Conservation (phyloP, 2,888 invertebrate species). For the Drosophila paranaensis region DNA sequence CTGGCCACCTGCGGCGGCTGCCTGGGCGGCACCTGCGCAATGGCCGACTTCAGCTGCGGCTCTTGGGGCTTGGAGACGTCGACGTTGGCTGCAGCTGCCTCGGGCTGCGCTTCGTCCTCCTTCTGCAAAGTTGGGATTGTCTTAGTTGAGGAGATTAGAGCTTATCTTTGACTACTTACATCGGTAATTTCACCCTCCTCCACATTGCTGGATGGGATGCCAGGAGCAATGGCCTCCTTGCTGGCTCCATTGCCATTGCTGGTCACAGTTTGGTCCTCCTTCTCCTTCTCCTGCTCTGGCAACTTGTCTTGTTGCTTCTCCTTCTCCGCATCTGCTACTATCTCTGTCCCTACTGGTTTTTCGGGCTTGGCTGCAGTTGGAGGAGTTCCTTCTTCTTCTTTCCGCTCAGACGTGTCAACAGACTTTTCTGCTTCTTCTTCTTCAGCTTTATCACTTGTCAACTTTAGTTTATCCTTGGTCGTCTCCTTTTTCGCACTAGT, state of each 20-base stretch:
- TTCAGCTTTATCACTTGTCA: constrained; percentile 16
- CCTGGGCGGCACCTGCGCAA: neutral
- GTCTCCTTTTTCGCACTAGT: too few relatives aligned
- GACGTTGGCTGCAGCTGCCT: too few relatives aligned
- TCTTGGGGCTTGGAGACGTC: neutral
- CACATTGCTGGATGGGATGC: constrained; percentile 30
- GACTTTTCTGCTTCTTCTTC: constrained; percentile 3
- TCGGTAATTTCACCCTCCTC: constrained; percentile 70
- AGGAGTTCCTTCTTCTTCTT: constrained; percentile 27
- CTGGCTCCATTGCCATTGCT: constrained; percentile 42
- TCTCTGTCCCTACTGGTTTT: constrained; percentile 1
- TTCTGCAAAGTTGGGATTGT: constrained; percentile 26
- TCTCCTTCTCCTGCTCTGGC: neutral
- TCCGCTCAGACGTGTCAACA: constrained; percentile 46
- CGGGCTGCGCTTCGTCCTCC: constrained; percentile 41
- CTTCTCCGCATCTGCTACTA: neutral
- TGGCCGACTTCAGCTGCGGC: neutral
- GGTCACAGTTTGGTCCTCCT: constrained; percentile 6
- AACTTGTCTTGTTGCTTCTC: constrained; percentile 11
- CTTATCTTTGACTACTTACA: constrained; percentile 39
- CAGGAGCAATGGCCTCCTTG: constrained; percentile 5
- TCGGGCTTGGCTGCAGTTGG: constrained; percentile 8
- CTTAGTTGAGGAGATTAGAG: neutral
- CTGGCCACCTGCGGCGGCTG: constrained; percentile 42
- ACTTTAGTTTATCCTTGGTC: neutral